Percentiles rank a stretch among this genome's conserved stretches.
Evolutionary conservation across 2,113 vertebrate genomes (phyloP).

Genomic region (Poeciliopsis turrubarensis): DNA sequence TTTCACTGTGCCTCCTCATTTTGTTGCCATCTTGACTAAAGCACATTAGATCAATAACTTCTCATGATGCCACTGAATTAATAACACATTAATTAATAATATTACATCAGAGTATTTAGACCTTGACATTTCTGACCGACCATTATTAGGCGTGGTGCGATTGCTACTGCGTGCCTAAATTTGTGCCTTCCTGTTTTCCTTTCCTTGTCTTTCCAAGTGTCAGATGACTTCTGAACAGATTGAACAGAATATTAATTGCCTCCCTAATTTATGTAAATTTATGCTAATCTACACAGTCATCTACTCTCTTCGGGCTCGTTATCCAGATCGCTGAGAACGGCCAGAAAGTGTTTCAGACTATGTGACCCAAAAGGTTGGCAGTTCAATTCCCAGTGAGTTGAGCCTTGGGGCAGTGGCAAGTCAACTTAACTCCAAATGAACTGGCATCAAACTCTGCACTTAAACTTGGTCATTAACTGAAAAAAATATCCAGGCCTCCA

Average conservation of each 20-base stretch:
- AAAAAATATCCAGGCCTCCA: constrained; percentile 4
- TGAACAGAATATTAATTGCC: constrained; percentile 78
- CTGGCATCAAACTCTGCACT: constrained; percentile 36
- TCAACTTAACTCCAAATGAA: constrained; percentile 61
- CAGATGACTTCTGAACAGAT: constrained; percentile 71
- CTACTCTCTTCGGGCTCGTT: constrained; percentile 75
- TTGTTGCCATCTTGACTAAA: too few species aligned
- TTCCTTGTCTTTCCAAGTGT: constrained; percentile 52
- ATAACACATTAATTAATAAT: constrained; percentile 19
- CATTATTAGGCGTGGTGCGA: constrained; percentile 32
- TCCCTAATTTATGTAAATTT: constrained; percentile 75
- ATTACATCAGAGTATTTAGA: constrained; percentile 1
- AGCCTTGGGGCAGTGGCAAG: constrained; percentile 43
- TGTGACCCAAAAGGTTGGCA: constrained; percentile 77
- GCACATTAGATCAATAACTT: constrained; percentile 7
- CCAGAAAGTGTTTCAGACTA: constrained; percentile 71
- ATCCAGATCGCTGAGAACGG: constrained; percentile 69
- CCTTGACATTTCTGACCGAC: constrained; percentile 13
- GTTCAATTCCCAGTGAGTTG: constrained; percentile 72
- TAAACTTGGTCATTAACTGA: constrained; percentile 36
- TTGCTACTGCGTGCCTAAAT: constrained; percentile 40
- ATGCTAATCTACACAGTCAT: constrained; percentile 76
- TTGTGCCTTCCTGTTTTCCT: constrained; percentile 45
- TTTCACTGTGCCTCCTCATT: background rate
- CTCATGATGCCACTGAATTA: background rate